Conservation (phyloP, 2,888 invertebrate genomes). For the Terebella lapidaria region DNA sequence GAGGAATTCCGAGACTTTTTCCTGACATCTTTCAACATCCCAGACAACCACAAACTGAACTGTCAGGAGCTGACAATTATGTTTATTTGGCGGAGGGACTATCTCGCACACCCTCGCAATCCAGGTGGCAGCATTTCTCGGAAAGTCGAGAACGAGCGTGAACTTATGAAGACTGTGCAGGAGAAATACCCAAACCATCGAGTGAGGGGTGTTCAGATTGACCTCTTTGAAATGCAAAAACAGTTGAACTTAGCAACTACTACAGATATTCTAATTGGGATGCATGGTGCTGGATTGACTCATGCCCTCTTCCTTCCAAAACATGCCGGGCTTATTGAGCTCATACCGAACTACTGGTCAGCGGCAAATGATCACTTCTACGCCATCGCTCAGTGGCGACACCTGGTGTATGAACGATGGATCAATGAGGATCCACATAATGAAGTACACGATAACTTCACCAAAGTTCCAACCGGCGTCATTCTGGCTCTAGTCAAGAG, state of each 20-base stretch:
- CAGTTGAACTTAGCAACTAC: constrained; percentile 37
- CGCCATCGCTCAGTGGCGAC: constrained; percentile 44
- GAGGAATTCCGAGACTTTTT: constrained; percentile 45
- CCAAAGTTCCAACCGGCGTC: constrained; percentile 21
- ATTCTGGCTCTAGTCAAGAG: constrained; percentile 14
- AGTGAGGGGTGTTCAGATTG: constrained; percentile 39
- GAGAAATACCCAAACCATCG: constrained; percentile 27
- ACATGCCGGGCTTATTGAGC: constrained; percentile 42
- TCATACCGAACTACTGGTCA: constrained; percentile 38
- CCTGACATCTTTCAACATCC: constrained; percentile 24
- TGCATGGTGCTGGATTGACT: constrained; percentile 51
- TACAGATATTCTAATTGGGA: constrained; percentile 48
- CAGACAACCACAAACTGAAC: constrained; percentile 20
- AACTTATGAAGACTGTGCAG: constrained; percentile 34
- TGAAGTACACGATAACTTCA: constrained; percentile 20
- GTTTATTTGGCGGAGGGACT: constrained; percentile 48
- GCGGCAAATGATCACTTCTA: constrained; percentile 38
- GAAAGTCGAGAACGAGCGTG: constrained; percentile 47
- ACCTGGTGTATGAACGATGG: constrained; percentile 42
- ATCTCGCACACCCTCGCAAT: constrained; percentile 50
- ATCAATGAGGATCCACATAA: constrained; percentile 34
- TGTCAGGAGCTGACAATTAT: constrained; percentile 37
- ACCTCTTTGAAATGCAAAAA: constrained; percentile 33
- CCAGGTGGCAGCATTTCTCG: constrained; percentile 40
- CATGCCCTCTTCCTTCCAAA: constrained; percentile 45